Evolutionary conservation across 2,797 vertebrate species (phyloP), one percentile per base, ranked within the genome.

Genomic region (Pipistrellus nathusii): DNA sequence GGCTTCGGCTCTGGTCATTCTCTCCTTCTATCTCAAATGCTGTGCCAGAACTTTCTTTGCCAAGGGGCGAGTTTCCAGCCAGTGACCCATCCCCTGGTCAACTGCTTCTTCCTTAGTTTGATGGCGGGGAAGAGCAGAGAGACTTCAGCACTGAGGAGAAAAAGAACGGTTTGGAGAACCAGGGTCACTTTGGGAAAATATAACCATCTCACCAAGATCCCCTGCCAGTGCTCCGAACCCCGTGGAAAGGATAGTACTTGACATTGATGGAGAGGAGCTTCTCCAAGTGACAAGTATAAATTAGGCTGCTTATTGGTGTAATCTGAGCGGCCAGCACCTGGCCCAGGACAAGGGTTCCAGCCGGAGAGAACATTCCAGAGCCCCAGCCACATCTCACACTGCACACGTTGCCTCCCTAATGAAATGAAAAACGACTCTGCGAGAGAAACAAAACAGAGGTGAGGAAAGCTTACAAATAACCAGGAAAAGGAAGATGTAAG

Each of bases 241-340:
- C 94, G 93, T 95, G 89, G 93, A 97, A 97, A 97, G 94, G 88
- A 89, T 78, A 92, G 68, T 84, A 83, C 91, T 96, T 97, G 96
- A 90, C 92, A 86, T 76, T 68, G 76, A 94, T 92, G 91, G 96
- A 96, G 62, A 88, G 94, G 93, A 88, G 87, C 89, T 93, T 97
- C 95, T 93, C 95, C 57, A 71, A 66, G 14, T 94, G 95, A 97
- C 96, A 96, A 96, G 84, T 96, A 97, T 95, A 94, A 96, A 97
- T 97, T 94, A 89, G 85, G 88, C 91, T 97, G 97, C 95, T 55
- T 87, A 93, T 93, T 97, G 83, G 81, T 97, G 93, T 97, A 95
- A 97, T 97, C 95, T 94, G 97, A 98, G 93, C 53, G 87, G 92
- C 97, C 93, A 95, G 94, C 95, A 96, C 93, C 96, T 98, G 97